These are phyloP conservation scores for Labeo rohita DNA, from an alignment of 2,113 vertebrate genomes.

Conservation along the genomic window DNA sequence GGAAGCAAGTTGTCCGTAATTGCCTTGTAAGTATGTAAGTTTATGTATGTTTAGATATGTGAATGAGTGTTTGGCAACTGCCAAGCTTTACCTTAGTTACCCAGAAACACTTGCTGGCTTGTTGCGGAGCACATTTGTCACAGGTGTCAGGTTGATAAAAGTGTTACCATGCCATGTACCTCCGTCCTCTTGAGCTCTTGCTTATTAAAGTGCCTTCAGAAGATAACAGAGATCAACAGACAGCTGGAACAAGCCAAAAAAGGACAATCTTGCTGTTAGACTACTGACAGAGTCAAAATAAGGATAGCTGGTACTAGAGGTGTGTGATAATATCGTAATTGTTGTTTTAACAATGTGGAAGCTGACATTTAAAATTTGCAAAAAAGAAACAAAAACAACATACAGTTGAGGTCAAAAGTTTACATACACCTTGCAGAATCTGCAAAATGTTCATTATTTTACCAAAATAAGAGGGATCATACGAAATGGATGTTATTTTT, in stretches of 20 bases:
- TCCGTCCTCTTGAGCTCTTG: not conserved
- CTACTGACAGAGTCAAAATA: not conserved
- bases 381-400: not conserved
- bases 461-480: too few species aligned
- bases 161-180: not conserved
- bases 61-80: conserved; percentile 19
- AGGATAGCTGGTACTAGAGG: not conserved
- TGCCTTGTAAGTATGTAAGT: conserved; percentile 21
- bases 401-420: too few species aligned
- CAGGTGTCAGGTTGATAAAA: conserved; percentile 36
- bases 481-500: too few species aligned
- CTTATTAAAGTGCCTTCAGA: not conserved
- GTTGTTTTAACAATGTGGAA: not conserved
- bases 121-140: not conserved
- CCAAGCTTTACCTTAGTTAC: conserved; percentile 27
- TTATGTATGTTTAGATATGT: conserved; percentile 25
- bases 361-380: not conserved
- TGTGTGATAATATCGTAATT: not conserved
- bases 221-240: conserved; percentile 20
- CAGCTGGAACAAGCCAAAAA: conserved; percentile 12
- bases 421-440: too few species aligned
- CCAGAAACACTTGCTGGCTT: conserved; percentile 21
- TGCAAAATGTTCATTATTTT: too few species aligned
- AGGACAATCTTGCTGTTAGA: not conserved
- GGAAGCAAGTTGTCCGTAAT: conserved; percentile 46